A percentile compares a stretch with the other conserved stretches of the same genome.
phyloP scores from a whole-genome alignment of 2,113 vertebrate genomes.

The Anhinga anhinga region DNA sequence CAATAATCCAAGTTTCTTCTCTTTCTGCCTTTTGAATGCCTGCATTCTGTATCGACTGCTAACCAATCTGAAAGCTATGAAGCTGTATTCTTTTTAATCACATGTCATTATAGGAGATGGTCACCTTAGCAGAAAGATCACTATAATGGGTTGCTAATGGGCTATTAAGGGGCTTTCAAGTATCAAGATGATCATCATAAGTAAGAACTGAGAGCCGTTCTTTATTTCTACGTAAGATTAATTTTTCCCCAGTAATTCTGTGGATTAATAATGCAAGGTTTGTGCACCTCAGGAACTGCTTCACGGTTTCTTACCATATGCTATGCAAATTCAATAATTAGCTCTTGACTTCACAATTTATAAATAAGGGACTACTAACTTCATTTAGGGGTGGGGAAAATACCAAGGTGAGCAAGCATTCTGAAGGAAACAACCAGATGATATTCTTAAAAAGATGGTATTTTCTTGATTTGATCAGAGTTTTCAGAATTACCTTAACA shows the following conservation, averaged over 20 bases:
- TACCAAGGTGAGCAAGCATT: not conserved
- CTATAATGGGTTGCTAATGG: not conserved
- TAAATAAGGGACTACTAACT: not conserved
- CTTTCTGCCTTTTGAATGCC: not conserved
- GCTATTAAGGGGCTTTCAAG: slow-evolving; percentile 39
- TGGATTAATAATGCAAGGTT: slow-evolving; percentile 55
- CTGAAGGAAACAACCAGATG: not conserved
- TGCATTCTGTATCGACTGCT: not conserved
- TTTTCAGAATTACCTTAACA: not conserved
- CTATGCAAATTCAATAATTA: slow-evolving; percentile 33
- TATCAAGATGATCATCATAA: slow-evolving; percentile 2
- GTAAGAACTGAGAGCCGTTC: slow-evolving; percentile 12
- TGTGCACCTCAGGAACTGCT: slow-evolving; percentile 53
- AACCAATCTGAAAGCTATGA: not conserved
- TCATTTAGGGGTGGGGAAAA: not conserved
- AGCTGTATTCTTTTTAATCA: not conserved
- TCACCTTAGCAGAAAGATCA: slow-evolving; percentile 17
- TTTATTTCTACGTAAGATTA: slow-evolving; percentile 29
- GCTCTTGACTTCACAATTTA: slow-evolving; percentile 17
- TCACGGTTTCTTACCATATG: slow-evolving; percentile 29
- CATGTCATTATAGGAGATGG: not conserved
- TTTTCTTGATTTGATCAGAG: not conserved
- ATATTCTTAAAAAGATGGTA: not conserved
- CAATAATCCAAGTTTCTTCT: not conserved
- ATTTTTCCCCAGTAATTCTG: slow-evolving; percentile 19